These are phyloP conservation scores for Synergus japonicus DNA, from an alignment of 2,888 invertebrate species.

Conservation along the genomic window DNA sequence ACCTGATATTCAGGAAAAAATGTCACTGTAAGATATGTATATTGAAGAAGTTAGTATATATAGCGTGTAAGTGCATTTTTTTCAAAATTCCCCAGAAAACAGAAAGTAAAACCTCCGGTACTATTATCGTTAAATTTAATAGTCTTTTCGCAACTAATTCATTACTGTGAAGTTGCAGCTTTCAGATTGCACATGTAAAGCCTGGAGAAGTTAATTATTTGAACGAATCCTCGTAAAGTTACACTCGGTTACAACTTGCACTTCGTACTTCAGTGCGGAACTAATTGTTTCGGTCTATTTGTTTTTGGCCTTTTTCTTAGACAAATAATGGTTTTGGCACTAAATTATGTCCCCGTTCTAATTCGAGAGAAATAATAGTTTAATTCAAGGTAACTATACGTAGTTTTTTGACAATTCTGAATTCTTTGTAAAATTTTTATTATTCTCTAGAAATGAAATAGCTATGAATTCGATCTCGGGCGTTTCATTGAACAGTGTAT, in stretches of 20 bases:
- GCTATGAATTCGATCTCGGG: neutral
- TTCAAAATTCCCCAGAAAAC: neutral
- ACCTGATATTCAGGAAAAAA: slow-evolving; percentile 10
- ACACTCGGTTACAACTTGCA: neutral
- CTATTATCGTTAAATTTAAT: neutral
- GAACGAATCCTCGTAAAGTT: neutral
- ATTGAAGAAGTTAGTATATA: neutral
- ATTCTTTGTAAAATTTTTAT: no score
- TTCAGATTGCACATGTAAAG: no score
- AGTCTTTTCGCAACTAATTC: no score
- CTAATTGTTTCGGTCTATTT: neutral
- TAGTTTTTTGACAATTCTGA: no score
- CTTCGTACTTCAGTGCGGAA: neutral
- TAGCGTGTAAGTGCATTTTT: neutral
- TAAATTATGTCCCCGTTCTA: neutral
- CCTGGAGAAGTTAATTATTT: neutral
- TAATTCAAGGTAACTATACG: neutral
- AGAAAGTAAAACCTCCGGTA: neutral
- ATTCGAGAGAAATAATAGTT: neutral
- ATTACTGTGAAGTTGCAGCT: no score
- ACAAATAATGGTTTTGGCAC: neutral
- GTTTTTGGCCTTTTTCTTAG: neutral
- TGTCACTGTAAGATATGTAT: neutral
- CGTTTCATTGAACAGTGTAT: no score
- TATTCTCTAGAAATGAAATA: no score